These are phyloP conservation scores for Archivesica marissinica DNA, from an alignment of 1,140 invertebrate genomes.

Conservation along the genomic window DNA sequence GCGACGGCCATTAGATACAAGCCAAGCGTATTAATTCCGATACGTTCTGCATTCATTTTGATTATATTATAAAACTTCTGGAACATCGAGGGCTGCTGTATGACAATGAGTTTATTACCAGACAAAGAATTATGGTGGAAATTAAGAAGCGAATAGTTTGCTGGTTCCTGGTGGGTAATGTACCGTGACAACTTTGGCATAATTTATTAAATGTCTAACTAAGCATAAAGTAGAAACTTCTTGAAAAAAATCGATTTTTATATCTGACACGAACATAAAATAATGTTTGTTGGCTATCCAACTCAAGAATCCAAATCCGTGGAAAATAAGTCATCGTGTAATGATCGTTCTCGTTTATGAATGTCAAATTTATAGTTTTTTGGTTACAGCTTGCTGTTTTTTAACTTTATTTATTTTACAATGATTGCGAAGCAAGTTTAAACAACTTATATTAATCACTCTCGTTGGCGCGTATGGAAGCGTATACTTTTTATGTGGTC, in stretches of 20 bases:
- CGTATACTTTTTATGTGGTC: too few species aligned
- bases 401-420: too few species aligned
- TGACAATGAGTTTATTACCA: neutral
- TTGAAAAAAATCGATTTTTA: constrained; percentile 13
- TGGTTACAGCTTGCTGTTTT: too few species aligned
- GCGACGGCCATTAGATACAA: constrained; percentile 44
- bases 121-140: constrained; percentile 19
- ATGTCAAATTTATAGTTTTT: too few species aligned
- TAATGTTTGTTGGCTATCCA: too few species aligned
- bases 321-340: too few species aligned
- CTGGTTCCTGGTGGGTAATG: constrained; percentile 38
- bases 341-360: too few species aligned
- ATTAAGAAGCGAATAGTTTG: constrained; percentile 4
- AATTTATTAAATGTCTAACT: constrained; percentile 38
- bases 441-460: too few species aligned
- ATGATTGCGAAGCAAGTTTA: too few species aligned
- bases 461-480: too few species aligned
- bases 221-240: constrained; percentile 29
- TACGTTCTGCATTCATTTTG: constrained; percentile 45
- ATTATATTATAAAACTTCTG: constrained; percentile 35
- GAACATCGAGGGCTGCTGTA: neutral
- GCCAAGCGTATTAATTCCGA: constrained; percentile 47
- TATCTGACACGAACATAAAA: constrained; percentile 16
- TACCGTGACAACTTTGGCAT: constrained; percentile 52
- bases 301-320: too few species aligned